A percentile compares a stretch with the other conserved stretches of the same genome.
Conservation (phyloP, 2,113 vertebrate genomes). For the Rhea americana region DNA sequence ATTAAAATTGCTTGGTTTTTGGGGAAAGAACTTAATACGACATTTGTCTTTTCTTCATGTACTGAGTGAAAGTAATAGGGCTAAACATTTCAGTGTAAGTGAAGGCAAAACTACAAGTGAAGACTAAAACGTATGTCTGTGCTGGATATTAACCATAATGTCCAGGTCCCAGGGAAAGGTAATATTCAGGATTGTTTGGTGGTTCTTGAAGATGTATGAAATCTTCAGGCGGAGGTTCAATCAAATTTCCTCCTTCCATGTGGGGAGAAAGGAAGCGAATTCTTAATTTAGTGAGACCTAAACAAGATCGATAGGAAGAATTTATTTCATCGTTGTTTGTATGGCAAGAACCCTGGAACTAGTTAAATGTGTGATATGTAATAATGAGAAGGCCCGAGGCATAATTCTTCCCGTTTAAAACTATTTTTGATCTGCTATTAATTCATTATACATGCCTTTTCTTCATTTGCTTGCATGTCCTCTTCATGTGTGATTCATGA, state of each 20-base stretch:
- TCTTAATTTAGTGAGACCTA: not conserved
- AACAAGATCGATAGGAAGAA: not conserved
- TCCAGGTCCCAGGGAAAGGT: not conserved
- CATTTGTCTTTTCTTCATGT: not conserved
- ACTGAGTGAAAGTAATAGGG: not conserved
- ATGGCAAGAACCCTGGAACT: not conserved
- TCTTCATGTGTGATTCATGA: constrained; percentile 4
- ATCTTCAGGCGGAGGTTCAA: not conserved
- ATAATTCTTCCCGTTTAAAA: not conserved
- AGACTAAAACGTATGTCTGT: not conserved
- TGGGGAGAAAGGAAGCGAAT: not conserved
- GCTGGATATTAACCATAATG: not conserved
- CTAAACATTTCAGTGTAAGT: not conserved
- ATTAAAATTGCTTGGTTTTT: not conserved
- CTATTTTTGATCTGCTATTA: constrained; percentile 9
- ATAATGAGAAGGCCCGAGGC: not conserved
- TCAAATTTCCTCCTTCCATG: not conserved
- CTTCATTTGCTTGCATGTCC: not conserved
- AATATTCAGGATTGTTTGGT: not conserved
- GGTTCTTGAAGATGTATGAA: not conserved
- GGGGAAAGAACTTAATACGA: not conserved
- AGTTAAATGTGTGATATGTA: not conserved
- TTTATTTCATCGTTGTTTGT: not conserved
- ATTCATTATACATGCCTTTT: not conserved
- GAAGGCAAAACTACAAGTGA: not conserved